Base-by-base conservation (phyloP, 2,113 vertebrate species). In the Nematolebias whitei region DNA sequence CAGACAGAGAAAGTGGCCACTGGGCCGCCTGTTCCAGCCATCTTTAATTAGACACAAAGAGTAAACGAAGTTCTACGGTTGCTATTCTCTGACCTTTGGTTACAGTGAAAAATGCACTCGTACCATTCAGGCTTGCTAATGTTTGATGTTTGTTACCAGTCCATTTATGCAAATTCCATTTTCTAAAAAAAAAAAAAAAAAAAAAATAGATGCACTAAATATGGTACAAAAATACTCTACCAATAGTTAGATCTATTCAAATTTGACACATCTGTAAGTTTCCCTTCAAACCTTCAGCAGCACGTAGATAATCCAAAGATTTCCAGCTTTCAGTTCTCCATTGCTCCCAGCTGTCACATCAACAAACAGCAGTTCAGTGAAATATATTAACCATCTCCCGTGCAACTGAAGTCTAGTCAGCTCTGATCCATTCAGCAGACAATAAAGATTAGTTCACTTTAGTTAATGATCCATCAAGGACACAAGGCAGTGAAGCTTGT, bases 381-480 rank as follows among this genome's bases (percentile, higher is more conserved):
- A 18, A 50, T 32, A 39, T 38, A 60, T 40, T 9, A 24, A 15
- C 19, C 54, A 32, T 23, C 59, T 40, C 47, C 23, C 23, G 11
- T 54, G 39, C 29, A n/a, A 0, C 2, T 19, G 19, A 3, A 38
- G 14, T 65, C 49, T 61, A 15, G 7, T 63, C 51, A 29, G 48
- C 41, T 48, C 50, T 40, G 24, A 71, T 55, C 47, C 40, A 35
- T 68, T 68, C 48, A 1, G 19, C 44, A 24, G 50, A 76, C 77
- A 58, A 76, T 87, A 85, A 85, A 90, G 74, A 81, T 79, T 55
- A 57, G 68, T 84, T 66, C 26, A 15, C 65, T 58, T 73, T 69
- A 72, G 91, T 93, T 89, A 93, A 92, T 93, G 74, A 93, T 92
- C 86, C 52, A 86, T 87, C 84, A 90, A 80, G 75, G 83, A 73